phyloP scores from a whole-genome alignment of 2,888 invertebrate genomes.

The Quadroppia sp. region DNA sequence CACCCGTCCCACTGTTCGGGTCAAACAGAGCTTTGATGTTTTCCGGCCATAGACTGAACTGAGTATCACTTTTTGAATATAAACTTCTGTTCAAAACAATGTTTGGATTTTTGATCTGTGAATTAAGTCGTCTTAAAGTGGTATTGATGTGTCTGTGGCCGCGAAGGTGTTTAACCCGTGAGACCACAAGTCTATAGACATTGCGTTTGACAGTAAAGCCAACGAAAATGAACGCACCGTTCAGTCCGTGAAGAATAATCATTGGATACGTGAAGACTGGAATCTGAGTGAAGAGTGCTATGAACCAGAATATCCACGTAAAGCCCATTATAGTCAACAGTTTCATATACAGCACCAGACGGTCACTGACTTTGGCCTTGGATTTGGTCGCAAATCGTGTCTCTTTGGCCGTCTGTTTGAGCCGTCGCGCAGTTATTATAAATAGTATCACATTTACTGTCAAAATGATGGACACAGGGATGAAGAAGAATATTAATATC shows the following conservation, averaged over 20 bases:
- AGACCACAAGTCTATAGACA: neutral
- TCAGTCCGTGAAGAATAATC: conserved; percentile 44
- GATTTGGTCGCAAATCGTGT: conserved; percentile 18
- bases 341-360: conserved; percentile 50
- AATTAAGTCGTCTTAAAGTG: neutral
- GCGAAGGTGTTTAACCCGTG: neutral
- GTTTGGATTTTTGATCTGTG: neutral
- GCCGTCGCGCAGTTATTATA: neutral
- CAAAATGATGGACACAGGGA: conserved; percentile 53
- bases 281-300: conserved; percentile 52
- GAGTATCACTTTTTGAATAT: too few species aligned
- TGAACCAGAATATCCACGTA: conserved; percentile 55
- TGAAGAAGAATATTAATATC: conserved; percentile 52
- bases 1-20: too few species aligned
- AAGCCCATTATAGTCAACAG: conserved; percentile 56
- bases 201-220: conserved; percentile 39
- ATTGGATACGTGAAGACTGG: conserved; percentile 54
- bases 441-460: conserved; percentile 49
- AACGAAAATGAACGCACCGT: conserved; percentile 43
- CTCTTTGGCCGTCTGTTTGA: neutral
- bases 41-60: too few species aligned
- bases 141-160: neutral
- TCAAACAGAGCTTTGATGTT: too few species aligned
- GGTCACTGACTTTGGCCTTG: neutral
- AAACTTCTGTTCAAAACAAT: too few species aligned